phyloP scores from a whole-genome alignment of 2,797 vertebrate genomes.

The Hydrolagus colliei region DNA sequence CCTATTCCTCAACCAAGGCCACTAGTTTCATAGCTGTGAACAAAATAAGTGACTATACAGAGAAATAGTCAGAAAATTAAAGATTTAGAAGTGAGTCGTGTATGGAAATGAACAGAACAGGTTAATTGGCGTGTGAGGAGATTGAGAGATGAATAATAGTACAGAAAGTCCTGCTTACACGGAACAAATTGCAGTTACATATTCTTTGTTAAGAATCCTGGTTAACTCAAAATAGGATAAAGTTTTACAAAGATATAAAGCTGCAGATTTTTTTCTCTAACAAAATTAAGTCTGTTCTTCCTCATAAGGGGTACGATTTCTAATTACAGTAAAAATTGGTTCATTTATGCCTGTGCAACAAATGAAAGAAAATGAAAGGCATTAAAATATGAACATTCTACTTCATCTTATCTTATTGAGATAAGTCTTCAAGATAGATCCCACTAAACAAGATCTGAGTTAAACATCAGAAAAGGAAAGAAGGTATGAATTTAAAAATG shows the following conservation, averaged over 20 bases:
- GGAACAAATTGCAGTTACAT: neutral
- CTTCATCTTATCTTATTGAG: neutral
- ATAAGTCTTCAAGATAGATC: neutral
- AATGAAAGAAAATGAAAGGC: neutral
- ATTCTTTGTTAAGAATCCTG: neutral
- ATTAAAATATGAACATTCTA: neutral
- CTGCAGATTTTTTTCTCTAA: no score
- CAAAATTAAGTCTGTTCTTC: neutral
- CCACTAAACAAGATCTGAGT: conserved; percentile 17
- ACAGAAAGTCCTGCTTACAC: neutral
- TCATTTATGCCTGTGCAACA: neutral
- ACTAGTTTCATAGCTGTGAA: neutral
- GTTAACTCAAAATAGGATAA: neutral
- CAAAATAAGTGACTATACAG: neutral
- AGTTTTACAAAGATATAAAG: no score
- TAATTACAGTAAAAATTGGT: neutral
- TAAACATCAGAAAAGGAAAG: no score
- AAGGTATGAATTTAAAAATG: no score
- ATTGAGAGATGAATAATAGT: neutral
- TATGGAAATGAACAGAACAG: neutral
- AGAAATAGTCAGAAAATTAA: neutral
- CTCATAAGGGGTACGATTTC: neutral
- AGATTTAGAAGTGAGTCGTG: neutral
- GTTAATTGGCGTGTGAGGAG: neutral
- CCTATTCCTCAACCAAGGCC: neutral